Evolutionary conservation across 2,113 vertebrate genomes (phyloP), one percentile per base, ranked within the genome.

Genomic region (Leptodactylus fuscus): DNA sequence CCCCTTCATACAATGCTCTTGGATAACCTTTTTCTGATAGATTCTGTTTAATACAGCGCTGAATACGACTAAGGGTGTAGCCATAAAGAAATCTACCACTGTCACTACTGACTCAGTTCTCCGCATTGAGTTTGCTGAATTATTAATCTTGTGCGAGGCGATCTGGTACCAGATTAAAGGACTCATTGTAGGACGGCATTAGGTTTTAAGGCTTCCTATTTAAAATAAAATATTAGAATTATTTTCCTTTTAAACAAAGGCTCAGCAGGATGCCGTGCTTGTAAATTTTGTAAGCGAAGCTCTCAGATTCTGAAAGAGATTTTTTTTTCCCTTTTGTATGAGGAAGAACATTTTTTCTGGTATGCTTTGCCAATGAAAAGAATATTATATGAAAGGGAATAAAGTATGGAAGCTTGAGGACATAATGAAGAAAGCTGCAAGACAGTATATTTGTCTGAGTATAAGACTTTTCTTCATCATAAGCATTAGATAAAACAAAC

Each of bases 341-440:
- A 20, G 9, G 32, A 55, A 55, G 49, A 78, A 36, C 48, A 77
- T 49, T 77, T 77, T 18, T 51, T 77, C 27, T 55, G 4, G 48
- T 51, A 10, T 32, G 29, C 46, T 55, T 55, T 78, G 75, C 20
- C 75, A 55, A 53, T 55, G 24, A 78, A 78, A 55, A 78, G 75
- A 77, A 77, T 77, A 36, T 55, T 53, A 77, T 36, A 77, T 77
- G 75, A 78, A 78, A 55, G 55, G 48, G 49, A 77, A 78, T 78
- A 78, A 6, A 13, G 29, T 78, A 78, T 55, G 29, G 75, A 53
- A 78, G 48, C 75, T 78, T 55, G 16, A 36, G 75, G 49, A 78
- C 10, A 78, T 78, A 55, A 78, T 78, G 75, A 78, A 78, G 49
- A 78, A 53, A 53, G 49, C 75, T 78, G 13, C 49, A 13, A 78